These are phyloP conservation scores for Lithophane semibrunnea DNA, from an alignment of 2,888 invertebrate genomes.

Conservation along the genomic window DNA sequence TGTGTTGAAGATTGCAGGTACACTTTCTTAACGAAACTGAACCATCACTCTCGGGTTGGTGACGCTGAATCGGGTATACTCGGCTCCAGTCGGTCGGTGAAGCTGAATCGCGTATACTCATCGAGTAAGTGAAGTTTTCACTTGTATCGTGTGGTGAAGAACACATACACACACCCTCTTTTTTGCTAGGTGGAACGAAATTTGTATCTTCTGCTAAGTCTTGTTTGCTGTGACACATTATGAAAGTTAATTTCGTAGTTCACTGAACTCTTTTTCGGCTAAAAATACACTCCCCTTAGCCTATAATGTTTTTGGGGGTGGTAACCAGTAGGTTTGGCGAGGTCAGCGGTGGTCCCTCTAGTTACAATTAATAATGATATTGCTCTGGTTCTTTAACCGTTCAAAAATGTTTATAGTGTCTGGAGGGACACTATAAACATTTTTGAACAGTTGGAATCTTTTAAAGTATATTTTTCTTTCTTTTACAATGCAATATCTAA, in stretches of 20 bases:
- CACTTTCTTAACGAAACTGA: constrained; percentile 1
- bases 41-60: background rate
- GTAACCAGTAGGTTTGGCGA: constrained; percentile 13
- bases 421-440: too few relatives aligned
- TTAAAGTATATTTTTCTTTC: background rate
- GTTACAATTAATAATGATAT: too few relatives aligned
- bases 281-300: constrained; percentile 17
- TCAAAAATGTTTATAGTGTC: too few relatives aligned
- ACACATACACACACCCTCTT: background rate
- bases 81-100: background rate
- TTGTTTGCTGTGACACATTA: background rate
- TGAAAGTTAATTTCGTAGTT: constrained; percentile 29
- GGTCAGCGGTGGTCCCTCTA: constrained; percentile 5
- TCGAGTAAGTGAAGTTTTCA: background rate
- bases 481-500: background rate
- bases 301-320: constrained; percentile 1
- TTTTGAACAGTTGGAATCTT: background rate
- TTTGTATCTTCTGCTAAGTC: background rate
- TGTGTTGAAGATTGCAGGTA: background rate
- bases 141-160: background rate
- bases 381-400: too few relatives aligned
- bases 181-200: background rate
- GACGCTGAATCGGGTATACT: background rate
- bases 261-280: constrained; percentile 23
- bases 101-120: background rate